Evolutionary conservation across 2,113 vertebrate genomes (phyloP), one percentile per base, ranked within the genome.

Genomic region (Thermophis baileyi): DNA sequence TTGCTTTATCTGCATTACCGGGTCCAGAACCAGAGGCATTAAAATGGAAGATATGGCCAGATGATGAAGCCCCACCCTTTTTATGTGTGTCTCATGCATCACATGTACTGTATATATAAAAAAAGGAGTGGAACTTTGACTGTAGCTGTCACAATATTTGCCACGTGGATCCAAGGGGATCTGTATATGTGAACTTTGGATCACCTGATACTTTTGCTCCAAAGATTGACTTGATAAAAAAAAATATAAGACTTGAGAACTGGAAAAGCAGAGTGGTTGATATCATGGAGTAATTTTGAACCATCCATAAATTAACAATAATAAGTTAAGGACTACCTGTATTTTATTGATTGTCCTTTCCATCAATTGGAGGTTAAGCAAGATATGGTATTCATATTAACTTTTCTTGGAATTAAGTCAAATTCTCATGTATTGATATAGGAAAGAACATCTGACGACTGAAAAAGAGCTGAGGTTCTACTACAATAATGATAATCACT

Each of bases 401-500:
- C 69, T 85, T 16, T 40, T 85, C 24, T 57, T 86, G 81, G 54
- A 63, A 50, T 20, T 89, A 85, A 90, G 57, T 44, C 57, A 54
- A 11, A 35, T 3, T 86, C 86, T 88, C 27, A 9, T 51, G 12
- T 94, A 11, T 92, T 92, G 91, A 88, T 88, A 89, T 89, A 46
- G 50, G 54, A 47, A 94, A 92, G 35, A 54, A 90, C 47, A 92
- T 2, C 22, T 25, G 22, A 94, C 2, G 2, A 0, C 35, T 91
- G 74, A 50, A 89, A 92, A 94, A 63, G 46, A 53, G 89, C 44
- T 91, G 85, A 46, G 85, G 50, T 88, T 90, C 35, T 55, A 89
- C 86, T 44, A 11, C 40, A 95, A 85, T 93, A 94, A 97, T 97
- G 96, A 50, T 85, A 40, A 92, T 25, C 6, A 81, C 92, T 53